Conservation (phyloP, 2,888 invertebrate species). For the Brenthis hecate region DNA sequence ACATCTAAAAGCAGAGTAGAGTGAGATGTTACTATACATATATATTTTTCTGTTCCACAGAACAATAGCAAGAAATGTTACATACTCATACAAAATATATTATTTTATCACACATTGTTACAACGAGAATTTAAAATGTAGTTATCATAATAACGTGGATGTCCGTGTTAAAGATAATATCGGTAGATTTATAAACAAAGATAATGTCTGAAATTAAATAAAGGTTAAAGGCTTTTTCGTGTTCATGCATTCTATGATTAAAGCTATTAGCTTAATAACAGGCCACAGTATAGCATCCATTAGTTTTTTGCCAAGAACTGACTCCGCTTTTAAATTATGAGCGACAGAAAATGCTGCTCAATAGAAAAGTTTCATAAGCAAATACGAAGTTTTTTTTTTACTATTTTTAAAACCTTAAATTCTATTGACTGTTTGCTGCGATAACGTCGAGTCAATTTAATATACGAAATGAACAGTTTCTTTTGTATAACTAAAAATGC, state of each 20-base stretch:
- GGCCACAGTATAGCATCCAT: conserved; percentile 34
- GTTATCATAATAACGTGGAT: conserved; percentile 6
- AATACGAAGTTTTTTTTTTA: conserved; percentile 23
- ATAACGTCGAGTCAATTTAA: too few species aligned
- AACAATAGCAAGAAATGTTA: too few species aligned
- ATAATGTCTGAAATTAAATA: conserved; percentile 26
- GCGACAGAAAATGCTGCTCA: conserved; percentile 20
- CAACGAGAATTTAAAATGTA: background rate
- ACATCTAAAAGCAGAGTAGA: too few species aligned
- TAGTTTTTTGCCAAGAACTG: conserved; percentile 27
- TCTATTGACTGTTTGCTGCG: too few species aligned
- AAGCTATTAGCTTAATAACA: conserved; percentile 39
- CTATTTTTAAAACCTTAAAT: conserved; percentile 1
- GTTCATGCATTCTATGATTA: conserved; percentile 44
- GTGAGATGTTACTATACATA: too few species aligned
- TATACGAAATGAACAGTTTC: too few species aligned
- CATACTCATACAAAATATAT: background rate
- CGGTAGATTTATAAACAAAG: conserved; percentile 19
- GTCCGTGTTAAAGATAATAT: conserved; percentile 15
- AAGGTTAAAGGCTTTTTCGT: conserved; percentile 47
- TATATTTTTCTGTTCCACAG: too few species aligned
- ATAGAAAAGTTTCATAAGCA: conserved; percentile 25
- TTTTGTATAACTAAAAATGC: too few species aligned
- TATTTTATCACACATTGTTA: background rate
- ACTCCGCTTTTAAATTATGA: conserved; percentile 30